A percentile compares a stretch with the other conserved stretches of the same genome.
These are phyloP conservation scores for Micropoecilia bifurca DNA, from an alignment of 2,797 vertebrate species.

Conservation along the genomic window DNA sequence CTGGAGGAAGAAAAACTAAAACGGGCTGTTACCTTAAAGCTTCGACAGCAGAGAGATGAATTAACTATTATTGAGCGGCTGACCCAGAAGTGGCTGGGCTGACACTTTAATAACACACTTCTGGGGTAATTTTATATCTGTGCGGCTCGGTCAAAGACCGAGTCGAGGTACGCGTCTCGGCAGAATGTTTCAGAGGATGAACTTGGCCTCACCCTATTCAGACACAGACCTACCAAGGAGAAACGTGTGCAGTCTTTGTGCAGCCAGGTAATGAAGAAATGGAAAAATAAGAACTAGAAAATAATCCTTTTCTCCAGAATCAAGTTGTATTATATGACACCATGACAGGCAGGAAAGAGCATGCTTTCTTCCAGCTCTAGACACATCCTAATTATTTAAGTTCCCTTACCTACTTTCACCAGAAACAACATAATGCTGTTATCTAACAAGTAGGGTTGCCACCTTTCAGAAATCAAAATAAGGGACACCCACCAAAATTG, in stretches of 20 bases:
- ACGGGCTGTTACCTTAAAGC: constrained; percentile 6
- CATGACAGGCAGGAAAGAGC: no score
- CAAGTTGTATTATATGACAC: not conserved
- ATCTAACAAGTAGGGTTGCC: no score
- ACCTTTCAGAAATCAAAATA: no score
- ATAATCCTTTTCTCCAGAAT: not conserved
- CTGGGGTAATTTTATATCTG: constrained; percentile 31
- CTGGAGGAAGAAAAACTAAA: constrained; percentile 39
- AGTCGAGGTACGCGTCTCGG: constrained; percentile 15
- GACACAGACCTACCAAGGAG: not conserved
- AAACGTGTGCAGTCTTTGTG: not conserved
- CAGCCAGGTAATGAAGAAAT: constrained; percentile 19
- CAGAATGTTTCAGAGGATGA: constrained; percentile 22
- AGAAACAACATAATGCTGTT: not conserved
- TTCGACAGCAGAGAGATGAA: constrained; percentile 34
- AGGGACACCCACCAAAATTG: no score
- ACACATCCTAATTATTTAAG: not conserved
- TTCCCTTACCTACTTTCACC: not conserved
- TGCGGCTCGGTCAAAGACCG: constrained; percentile 15
- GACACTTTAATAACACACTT: constrained; percentile 53
- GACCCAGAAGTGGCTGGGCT: constrained; percentile 29
- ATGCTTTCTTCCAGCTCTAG: no score
- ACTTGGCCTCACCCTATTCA: constrained; percentile 13
- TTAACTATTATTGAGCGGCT: constrained; percentile 31
- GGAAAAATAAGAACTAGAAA: not conserved